A percentile compares a stretch with the other conserved stretches of the same genome.
Evolutionary conservation across 2,113 vertebrate species (phyloP).

Genomic region (Eretmochelys imbricata): DNA sequence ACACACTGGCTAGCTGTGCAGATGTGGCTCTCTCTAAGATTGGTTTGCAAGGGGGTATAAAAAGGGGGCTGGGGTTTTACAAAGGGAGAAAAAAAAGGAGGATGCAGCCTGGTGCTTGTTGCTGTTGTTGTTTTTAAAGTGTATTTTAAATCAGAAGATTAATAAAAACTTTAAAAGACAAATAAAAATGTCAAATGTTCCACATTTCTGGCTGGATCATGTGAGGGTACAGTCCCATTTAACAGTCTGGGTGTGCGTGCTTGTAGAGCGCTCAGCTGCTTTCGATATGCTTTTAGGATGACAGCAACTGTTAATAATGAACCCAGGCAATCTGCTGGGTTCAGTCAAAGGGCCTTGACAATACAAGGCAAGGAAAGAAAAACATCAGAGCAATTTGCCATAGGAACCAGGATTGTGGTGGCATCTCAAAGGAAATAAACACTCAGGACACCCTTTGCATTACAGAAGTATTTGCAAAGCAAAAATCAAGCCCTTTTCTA

Average conservation of each 20-base stretch:
- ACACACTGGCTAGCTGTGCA: too few relatives aligned
- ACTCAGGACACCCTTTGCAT: background rate
- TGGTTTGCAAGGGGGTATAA: background rate
- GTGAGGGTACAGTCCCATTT: background rate
- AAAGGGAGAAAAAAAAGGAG: background rate
- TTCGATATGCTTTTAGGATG: background rate
- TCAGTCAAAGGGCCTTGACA: background rate
- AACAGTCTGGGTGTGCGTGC: background rate
- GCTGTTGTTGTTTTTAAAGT: background rate
- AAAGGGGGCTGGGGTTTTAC: background rate
- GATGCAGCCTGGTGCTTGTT: background rate
- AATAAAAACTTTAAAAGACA: background rate
- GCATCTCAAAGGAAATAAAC: background rate
- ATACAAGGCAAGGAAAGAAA: background rate
- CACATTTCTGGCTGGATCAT: background rate
- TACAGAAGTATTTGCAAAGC: background rate
- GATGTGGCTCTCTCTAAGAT: background rate
- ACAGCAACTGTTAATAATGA: background rate
- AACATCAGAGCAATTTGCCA: fast-evolving
- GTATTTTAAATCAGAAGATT: background rate
- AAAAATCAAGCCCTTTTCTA: background rate
- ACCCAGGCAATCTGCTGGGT: background rate
- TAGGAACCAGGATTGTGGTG: background rate
- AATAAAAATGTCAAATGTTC: fast-evolving
- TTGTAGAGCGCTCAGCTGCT: background rate